Conservation (phyloP, 2,113 vertebrate species). For the Hydrochoerus hydrochaeris region DNA sequence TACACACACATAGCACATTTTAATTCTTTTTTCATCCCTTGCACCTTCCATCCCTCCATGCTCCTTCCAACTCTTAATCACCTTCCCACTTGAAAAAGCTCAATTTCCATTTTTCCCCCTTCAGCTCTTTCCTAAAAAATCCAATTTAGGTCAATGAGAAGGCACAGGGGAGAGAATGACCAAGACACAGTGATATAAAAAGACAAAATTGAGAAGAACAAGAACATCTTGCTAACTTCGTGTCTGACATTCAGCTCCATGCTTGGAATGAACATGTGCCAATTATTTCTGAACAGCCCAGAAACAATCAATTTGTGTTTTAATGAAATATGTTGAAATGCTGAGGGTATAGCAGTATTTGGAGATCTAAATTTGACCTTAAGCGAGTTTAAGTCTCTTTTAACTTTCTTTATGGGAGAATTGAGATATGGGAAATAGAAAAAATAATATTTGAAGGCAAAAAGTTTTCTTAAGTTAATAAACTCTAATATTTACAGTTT, state of each 20-base stretch:
- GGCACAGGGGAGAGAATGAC: neutral
- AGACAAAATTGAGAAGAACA: neutral
- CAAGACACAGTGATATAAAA: neutral
- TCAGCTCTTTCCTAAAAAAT: neutral
- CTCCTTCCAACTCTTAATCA: neutral
- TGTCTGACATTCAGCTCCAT: neutral
- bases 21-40: neutral
- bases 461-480: neutral
- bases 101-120: neutral
- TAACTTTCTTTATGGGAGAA: conserved; percentile 36
- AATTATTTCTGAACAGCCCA: conserved; percentile 34
- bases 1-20: neutral
- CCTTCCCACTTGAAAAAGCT: neutral
- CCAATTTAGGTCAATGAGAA: conserved; percentile 2
- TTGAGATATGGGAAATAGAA: neutral
- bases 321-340: conserved; percentile 41
- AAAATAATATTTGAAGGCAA: neutral
- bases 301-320: neutral
- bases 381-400: conserved; percentile 38
- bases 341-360: neutral
- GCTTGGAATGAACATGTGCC: neutral
- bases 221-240: neutral
- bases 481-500: neutral
- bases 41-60: neutral
- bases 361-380: conserved; percentile 20